Evolutionary conservation across 2,888 invertebrate species (phyloP).

Genomic region (Latrodectus elegans): DNA sequence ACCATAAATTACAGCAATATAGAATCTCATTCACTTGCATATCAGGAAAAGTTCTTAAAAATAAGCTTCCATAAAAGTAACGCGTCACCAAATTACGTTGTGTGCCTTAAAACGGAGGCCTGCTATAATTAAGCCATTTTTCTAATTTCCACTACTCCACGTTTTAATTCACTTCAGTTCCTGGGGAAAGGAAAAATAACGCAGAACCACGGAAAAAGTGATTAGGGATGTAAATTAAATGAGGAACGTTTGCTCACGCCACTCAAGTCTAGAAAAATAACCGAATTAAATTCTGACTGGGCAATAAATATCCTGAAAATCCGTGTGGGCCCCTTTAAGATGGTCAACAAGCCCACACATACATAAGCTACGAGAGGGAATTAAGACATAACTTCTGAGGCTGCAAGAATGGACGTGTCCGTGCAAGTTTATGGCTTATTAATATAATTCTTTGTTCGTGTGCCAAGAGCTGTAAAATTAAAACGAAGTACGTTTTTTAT

Average conservation of each 20-base stretch:
- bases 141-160: conserved; percentile 42
- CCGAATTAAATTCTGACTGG: conserved; percentile 51
- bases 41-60: conserved; percentile 13
- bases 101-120: conserved; percentile 15
- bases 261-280: conserved; percentile 19
- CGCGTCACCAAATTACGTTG: conserved; percentile 30
- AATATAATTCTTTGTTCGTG: conserved; percentile 41
- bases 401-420: conserved; percentile 13
- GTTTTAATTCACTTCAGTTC: conserved; percentile 48
- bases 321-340: conserved; percentile 9
- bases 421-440: conserved; percentile 54
- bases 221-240: conserved; percentile 56
- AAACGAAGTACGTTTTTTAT: conserved; percentile 8
- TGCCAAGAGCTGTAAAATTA: conserved; percentile 17
- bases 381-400: conserved; percentile 38
- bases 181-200: neutral
- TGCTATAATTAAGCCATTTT: conserved; percentile 55
- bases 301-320: conserved; percentile 38
- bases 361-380: neutral
- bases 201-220: conserved; percentile 45
- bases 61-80: conserved; percentile 33
- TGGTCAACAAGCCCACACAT: conserved; percentile 32
- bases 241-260: conserved; percentile 1
- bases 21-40: conserved; percentile 13
- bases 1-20: conserved; percentile 31